phyloP scores from a whole-genome alignment of 2,113 vertebrate genomes.

The Notarius lentiginosus region DNA sequence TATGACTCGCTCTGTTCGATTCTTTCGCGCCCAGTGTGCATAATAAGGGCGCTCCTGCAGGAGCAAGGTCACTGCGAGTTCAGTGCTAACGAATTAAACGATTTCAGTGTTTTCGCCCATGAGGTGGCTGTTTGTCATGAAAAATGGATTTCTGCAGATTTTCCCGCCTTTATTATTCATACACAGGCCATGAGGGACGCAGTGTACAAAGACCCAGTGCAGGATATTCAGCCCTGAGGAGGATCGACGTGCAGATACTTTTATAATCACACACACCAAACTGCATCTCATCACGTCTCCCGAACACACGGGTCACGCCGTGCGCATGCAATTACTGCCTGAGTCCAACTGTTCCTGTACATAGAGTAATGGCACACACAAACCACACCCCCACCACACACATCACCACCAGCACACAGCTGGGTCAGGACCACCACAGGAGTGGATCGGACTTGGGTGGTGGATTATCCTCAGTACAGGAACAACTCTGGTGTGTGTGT shows the following conservation, averaged over 20 bases:
- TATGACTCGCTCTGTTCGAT: neutral
- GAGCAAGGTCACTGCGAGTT: conserved; percentile 35
- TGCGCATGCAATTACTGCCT: neutral
- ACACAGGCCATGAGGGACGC: conserved; percentile 11
- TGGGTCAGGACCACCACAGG: no score
- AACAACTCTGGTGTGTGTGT: neutral
- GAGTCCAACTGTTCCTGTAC: neutral
- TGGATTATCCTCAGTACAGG: neutral
- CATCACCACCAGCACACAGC: no score
- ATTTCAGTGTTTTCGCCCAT: conserved; percentile 11
- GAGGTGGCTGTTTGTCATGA: conserved; percentile 34
- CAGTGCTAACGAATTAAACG: conserved; percentile 36
- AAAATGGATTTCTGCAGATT: conserved; percentile 35
- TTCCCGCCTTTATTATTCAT: conserved; percentile 32
- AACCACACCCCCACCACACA: no score
- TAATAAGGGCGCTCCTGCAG: conserved; percentile 8
- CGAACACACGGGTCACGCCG: neutral
- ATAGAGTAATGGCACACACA: neutral
- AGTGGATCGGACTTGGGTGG: no score
- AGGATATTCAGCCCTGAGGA: neutral
- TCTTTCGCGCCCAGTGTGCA: conserved; percentile 19
- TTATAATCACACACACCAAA: neutral
- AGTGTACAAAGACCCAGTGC: neutral
- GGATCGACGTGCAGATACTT: neutral
- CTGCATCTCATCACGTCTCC: neutral